phyloP scores from a whole-genome alignment of 2,797 vertebrate genomes.

The Mycteria americana region DNA sequence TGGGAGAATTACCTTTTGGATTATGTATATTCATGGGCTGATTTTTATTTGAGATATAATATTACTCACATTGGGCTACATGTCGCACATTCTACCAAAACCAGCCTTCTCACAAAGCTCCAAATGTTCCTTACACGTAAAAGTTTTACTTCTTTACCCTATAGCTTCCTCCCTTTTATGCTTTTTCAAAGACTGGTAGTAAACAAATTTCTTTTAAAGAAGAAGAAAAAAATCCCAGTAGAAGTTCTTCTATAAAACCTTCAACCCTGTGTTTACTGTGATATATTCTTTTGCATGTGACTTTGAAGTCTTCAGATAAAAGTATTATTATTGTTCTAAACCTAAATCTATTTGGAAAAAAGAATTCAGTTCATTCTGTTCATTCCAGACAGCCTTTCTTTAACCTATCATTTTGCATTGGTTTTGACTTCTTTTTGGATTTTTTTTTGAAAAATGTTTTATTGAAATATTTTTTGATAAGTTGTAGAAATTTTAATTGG shows the following conservation, averaged over 20 bases:
- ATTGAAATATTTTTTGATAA: slow-evolving; percentile 23
- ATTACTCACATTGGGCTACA: slow-evolving; percentile 72
- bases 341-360: slow-evolving; percentile 17
- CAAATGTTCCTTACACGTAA: slow-evolving; percentile 56
- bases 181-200: slow-evolving; percentile 66
- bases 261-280: slow-evolving; percentile 57
- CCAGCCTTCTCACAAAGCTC: slow-evolving; percentile 72
- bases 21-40: slow-evolving; percentile 82
- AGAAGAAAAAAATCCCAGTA: slow-evolving; percentile 12
- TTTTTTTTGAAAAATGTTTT: slow-evolving; percentile 15
- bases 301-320: slow-evolving; percentile 70
- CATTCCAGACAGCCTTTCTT: not conserved
- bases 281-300: slow-evolving; percentile 45
- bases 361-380: not conserved
- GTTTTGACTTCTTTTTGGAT: not conserved
- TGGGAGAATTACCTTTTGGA: slow-evolving; percentile 82
- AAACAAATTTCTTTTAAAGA: slow-evolving; percentile 67
- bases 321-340: slow-evolving; percentile 66
- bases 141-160: slow-evolving; percentile 71
- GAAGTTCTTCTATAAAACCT: slow-evolving; percentile 62
- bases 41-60: slow-evolving; percentile 81
- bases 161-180: slow-evolving; percentile 55
- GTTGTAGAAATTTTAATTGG: slow-evolving; percentile 11
- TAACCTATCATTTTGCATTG: not conserved
- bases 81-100: slow-evolving; percentile 71